Percentiles rank a stretch among this genome's conserved stretches.
These are phyloP conservation scores for Crematogaster levior DNA, from an alignment of 2,888 invertebrate species.

Conservation along the genomic window DNA sequence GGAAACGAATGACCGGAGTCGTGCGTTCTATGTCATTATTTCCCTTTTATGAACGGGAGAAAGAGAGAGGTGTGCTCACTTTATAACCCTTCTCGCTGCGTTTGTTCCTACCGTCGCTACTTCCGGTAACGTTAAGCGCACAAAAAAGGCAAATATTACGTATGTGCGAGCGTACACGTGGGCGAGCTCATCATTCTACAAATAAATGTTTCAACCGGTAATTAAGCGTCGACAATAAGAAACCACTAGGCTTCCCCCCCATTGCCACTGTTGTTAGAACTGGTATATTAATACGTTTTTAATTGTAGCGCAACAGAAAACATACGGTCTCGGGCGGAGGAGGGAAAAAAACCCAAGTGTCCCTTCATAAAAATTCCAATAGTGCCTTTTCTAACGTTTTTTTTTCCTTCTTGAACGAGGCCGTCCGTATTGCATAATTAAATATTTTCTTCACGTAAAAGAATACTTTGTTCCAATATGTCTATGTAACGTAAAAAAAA, in stretches of 20 bases:
- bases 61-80: conserved; percentile 43
- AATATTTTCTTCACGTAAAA: not conserved
- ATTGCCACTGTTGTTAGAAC: conserved; percentile 57
- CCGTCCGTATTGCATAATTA: not conserved
- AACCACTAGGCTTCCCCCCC: conserved; percentile 66
- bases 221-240: conserved; percentile 79
- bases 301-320: conserved; percentile 79
- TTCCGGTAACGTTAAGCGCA: conserved; percentile 51
- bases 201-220: conserved; percentile 79
- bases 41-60: conserved; percentile 45
- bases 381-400: conserved; percentile 21
- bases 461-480: not conserved
- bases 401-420: not conserved
- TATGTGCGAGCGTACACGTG: conserved; percentile 53
- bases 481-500: not conserved
- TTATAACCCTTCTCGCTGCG: conserved; percentile 28
- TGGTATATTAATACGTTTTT: conserved; percentile 80
- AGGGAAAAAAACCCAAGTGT: conserved; percentile 40
- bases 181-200: conserved; percentile 56
- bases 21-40: conserved; percentile 43
- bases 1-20: conserved; percentile 35
- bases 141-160: conserved; percentile 59
- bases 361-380: conserved; percentile 45
- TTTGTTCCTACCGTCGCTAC: conserved; percentile 48
- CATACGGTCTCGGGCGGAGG: conserved; percentile 67